Evolutionary conservation across 2,888 invertebrate species (phyloP), one percentile per base, ranked within the genome.

Genomic region (Heliconius ismenius): DNA sequence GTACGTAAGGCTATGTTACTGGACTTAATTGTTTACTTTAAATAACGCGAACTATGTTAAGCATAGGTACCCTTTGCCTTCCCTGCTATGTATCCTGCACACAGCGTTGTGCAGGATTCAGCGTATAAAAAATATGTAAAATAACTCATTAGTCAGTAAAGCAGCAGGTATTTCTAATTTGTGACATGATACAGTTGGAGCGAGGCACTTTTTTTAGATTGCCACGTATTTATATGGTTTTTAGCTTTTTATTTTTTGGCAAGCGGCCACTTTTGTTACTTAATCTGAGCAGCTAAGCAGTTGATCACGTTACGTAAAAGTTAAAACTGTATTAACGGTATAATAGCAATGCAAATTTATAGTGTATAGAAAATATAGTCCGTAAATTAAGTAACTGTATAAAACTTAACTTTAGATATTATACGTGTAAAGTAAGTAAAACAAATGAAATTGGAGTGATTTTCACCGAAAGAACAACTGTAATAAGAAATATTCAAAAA

Each of bases 191-290:
- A 26, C 62, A 26, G 26, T 15, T 15, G 15, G 62, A 26, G 24
- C 36, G 13, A n/a, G 11, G 39, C n/a, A n/a, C 39, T 65, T 65
- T 65, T 65, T 65, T 49, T 18, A n/a, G 32, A 13, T 36, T 39
- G 21, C 24, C 36, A 65, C 24, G 39, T 39, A 65, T n/a, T 65
- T 39, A 65, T 24, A 65, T 39, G 65, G 39, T 39, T 39, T 67
- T 67, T 67, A 67, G 24, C 15, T 39, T 67, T 67, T 67, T 67
- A 39, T 15, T 67, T 58, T 65, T 65, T 65, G 67, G 67, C 67
- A 39, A 43, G 24, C 67, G 13, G n/a, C 67, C 67, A 67, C 39
- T 18, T 3, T 15, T 4, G 39, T 67, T 67, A 24, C 39, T 67
- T 67, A 67, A 67, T 65, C 39, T 65, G 10, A 6, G 65, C n/a